These are phyloP conservation scores for Dinothrombium tinctorium DNA, from an alignment of 1,140 invertebrate genomes.

Conservation along the genomic window DNA sequence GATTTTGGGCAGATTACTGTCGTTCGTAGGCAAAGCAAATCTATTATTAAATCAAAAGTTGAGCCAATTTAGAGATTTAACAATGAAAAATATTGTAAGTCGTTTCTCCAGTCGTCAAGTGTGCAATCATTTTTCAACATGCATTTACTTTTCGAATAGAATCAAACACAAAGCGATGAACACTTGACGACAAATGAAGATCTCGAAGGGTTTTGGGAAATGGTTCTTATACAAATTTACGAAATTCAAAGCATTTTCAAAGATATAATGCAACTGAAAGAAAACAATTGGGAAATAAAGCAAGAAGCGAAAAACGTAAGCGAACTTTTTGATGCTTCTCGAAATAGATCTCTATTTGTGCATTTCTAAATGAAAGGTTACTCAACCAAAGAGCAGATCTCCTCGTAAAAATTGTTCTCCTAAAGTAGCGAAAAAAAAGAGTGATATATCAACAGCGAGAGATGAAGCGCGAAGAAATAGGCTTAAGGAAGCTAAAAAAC, in stretches of 20 bases:
- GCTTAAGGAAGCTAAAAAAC: conserved; percentile 3
- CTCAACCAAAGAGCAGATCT: conserved; percentile 4
- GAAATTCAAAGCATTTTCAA: conserved; percentile 51
- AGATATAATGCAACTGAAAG: conserved; percentile 40
- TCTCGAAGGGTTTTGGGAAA: conserved; percentile 86
- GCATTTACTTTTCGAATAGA: conserved; percentile 29
- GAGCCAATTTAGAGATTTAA: conserved; percentile 72
- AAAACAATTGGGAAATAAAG: conserved; percentile 37
- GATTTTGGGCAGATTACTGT: conserved; percentile 49
- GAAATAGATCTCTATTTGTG: neutral
- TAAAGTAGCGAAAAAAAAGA: neutral
- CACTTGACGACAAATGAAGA: conserved; percentile 64
- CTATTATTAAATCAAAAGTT: conserved; percentile 73
- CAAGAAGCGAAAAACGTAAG: neutral
- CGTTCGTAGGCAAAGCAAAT: conserved; percentile 69
- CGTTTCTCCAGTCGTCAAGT: conserved; percentile 6
- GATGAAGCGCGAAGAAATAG: neutral
- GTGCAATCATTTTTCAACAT: conserved; percentile 7
- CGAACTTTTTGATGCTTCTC: neutral
- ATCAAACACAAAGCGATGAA: conserved; percentile 42
- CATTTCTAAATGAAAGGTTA: neutral
- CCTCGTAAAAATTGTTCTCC: neutral
- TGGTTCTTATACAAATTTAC: conserved; percentile 70
- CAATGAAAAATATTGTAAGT: conserved; percentile 52
- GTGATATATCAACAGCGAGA: neutral